phyloP scores from a whole-genome alignment of 1,140 invertebrate species.

The Geopemphigus sp. region DNA sequence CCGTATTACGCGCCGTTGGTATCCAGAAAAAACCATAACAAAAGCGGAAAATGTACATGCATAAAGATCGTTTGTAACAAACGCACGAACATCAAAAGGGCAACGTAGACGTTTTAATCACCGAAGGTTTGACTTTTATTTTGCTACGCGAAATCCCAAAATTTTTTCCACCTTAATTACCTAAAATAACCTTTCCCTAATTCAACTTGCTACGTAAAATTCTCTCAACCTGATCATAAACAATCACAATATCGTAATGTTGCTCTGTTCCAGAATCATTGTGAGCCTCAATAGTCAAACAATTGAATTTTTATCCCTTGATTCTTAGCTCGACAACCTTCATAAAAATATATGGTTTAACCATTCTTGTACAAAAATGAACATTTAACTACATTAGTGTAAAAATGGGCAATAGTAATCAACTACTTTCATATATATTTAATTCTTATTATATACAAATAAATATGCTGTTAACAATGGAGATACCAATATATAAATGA shows the following conservation, averaged over 20 bases:
- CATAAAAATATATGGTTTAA: constrained; percentile 18
- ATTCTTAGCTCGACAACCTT: neutral
- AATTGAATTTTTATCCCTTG: constrained; percentile 15
- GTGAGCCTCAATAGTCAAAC: neutral
- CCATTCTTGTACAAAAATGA: neutral
- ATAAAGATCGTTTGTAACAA: constrained; percentile 22
- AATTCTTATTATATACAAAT: no score
- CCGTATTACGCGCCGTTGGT: neutral
- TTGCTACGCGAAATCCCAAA: neutral
- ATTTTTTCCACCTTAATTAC: constrained; percentile 30
- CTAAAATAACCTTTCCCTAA: neutral
- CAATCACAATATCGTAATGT: neutral
- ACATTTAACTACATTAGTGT: neutral
- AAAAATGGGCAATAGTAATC: no score
- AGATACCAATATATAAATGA: no score
- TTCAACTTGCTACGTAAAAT: neutral
- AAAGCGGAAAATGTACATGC: constrained; percentile 11
- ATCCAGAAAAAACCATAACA: neutral
- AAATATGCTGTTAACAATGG: no score
- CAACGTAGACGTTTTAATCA: constrained; percentile 30
- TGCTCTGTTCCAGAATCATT: neutral
- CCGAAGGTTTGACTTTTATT: neutral
- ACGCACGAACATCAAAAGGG: constrained; percentile 25
- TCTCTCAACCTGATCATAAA: neutral
- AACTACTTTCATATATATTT: no score